Conservation (phyloP, 1,140 invertebrate species). For the Delia radicum region DNA sequence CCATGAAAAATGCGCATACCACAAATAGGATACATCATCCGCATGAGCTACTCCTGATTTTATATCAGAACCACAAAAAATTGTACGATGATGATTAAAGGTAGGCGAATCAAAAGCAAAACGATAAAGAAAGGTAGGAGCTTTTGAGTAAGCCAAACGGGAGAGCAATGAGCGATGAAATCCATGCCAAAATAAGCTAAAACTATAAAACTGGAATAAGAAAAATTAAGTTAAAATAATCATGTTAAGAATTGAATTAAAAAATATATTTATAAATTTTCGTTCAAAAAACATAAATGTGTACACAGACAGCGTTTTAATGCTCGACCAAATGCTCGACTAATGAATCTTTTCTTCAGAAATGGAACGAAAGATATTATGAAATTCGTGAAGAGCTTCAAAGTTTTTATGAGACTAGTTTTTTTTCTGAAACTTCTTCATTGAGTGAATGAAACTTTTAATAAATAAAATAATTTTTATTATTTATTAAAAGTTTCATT, state of each 20-base stretch:
- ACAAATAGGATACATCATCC: constrained; percentile 67
- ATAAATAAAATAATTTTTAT: too few species aligned
- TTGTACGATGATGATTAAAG: constrained; percentile 42
- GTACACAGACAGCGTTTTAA: too few species aligned
- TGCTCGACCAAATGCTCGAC: too few species aligned
- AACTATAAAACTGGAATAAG: constrained; percentile 42
- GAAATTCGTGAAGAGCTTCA: too few species aligned
- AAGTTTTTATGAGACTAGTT: too few species aligned
- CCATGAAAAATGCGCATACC: constrained; percentile 55
- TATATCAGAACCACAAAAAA: constrained; percentile 32
- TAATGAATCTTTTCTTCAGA: too few species aligned
- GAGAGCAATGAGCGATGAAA: constrained; percentile 49
- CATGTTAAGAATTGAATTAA: too few species aligned
- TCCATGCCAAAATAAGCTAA: constrained; percentile 54
- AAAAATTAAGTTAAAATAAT: neutral
- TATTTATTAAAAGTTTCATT: too few species aligned
- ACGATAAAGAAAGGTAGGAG: constrained; percentile 56
- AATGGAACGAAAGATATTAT: too few species aligned
- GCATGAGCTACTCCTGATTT: constrained; percentile 56
- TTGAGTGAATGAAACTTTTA: too few species aligned
- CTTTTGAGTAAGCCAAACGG: constrained; percentile 43
- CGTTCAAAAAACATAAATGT: too few species aligned
- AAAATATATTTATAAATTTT: neutral
- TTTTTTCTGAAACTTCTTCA: too few species aligned
- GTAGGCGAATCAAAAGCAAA: constrained; percentile 54